phyloP scores from a whole-genome alignment of 2,797 vertebrate genomes.

The Ambastaia sidthimunki region DNA sequence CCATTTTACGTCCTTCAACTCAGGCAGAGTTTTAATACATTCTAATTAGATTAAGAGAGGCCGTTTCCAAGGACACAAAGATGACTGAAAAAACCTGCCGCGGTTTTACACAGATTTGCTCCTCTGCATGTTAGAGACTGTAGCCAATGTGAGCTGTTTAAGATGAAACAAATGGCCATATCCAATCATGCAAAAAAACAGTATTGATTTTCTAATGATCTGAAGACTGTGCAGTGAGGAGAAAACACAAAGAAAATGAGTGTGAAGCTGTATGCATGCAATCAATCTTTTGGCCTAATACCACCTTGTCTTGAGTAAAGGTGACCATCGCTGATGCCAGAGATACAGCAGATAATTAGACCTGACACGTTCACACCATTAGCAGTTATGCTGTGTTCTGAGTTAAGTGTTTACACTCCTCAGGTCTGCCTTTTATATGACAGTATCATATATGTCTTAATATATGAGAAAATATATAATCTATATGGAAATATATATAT shows the following conservation, averaged over 20 bases:
- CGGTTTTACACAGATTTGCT: slow-evolving; percentile 54
- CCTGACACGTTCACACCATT: slow-evolving; percentile 16
- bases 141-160: slow-evolving; percentile 30
- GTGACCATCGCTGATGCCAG: slow-evolving; percentile 40
- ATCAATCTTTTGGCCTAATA: slow-evolving; percentile 52
- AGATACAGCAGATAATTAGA: slow-evolving; percentile 47
- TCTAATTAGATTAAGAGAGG: slow-evolving; percentile 73
- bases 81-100: slow-evolving; percentile 63
- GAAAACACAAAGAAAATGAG: slow-evolving; percentile 50
- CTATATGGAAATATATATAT: no score
- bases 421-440: no score
- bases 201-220: slow-evolving; percentile 62
- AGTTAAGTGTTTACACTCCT: background rate
- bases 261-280: slow-evolving; percentile 27
- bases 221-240: slow-evolving; percentile 19
- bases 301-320: slow-evolving; percentile 57
- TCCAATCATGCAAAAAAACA: slow-evolving; percentile 52
- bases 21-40: slow-evolving; percentile 72
- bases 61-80: slow-evolving; percentile 67
- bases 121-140: slow-evolving; percentile 56
- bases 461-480: no score
- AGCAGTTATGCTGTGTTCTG: slow-evolving; percentile 6
- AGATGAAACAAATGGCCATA: slow-evolving; percentile 35
- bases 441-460: no score
- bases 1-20: slow-evolving; percentile 71